Evolutionary conservation across 2,113 vertebrate genomes (phyloP), one percentile per base, ranked within the genome.

Genomic region (Oncorhynchus clarkii): DNA sequence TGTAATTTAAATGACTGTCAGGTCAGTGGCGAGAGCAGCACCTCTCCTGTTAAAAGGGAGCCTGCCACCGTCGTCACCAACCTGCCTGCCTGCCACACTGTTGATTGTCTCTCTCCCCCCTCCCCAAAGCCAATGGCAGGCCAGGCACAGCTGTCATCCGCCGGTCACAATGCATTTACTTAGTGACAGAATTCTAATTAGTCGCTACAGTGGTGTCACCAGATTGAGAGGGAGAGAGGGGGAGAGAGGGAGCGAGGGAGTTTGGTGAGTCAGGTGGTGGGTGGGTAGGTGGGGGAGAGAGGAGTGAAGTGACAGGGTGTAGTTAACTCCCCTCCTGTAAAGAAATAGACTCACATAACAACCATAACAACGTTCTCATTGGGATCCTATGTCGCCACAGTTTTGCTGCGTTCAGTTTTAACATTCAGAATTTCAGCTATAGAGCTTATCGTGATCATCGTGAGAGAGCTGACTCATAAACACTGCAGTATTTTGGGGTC

Each of bases 151-250:
- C 93, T 94, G 93, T 99, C 97, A 99, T 93, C 95, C 94, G 94
- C 94, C 96, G 96, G 95, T 96, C 96, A 97, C 95, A 95, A 96
- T 95, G 92, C 95, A 95, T 97, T 97, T 97, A 98, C 95, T 96
- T 95, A 96, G 96, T 97, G 97, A 99, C 97, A 98, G 96, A 92
- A 96, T 97, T 97, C 96, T 99, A 99, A 99, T 99, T 98, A 99
- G 98, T 95, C 96, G 89, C 91, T 90, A 89, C 91, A 89, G 93
- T 95, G 95, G 94, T 95, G 94, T 94, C 95, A 94, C 90, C 89
- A 85, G 91, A 84, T 75, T 84, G 64, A 83, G 87, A 84, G 76
- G 76, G 39, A 70, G 66, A 83, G 85, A 86, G 79, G 82, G 88
- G 82, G 14, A 24, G 86, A 83, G 67, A 78, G 82, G 14, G 82